Conservation (phyloP, 2,113 vertebrate genomes). For the Microtus richardsoni region DNA sequence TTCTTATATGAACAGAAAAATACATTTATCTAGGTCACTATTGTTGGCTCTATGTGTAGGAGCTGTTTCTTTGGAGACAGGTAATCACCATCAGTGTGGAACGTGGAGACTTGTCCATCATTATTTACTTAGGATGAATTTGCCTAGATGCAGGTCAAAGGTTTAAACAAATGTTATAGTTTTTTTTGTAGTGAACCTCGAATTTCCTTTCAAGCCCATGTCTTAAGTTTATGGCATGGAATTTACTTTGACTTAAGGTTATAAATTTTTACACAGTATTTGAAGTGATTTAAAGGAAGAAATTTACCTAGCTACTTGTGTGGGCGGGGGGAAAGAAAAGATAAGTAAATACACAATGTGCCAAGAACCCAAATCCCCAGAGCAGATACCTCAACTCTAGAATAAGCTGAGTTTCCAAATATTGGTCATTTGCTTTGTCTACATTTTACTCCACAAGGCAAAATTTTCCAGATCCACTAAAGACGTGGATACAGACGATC, state of each 20-base stretch:
- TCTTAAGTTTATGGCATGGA: slow-evolving; percentile 51
- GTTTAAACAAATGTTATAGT: slow-evolving; percentile 39
- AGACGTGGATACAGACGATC: not conserved
- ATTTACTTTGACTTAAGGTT: slow-evolving; percentile 59
- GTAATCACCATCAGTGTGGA: slow-evolving; percentile 21
- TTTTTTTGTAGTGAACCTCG: slow-evolving; percentile 50
- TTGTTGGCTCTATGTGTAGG: slow-evolving; percentile 14
- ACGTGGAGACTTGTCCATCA: not conserved
- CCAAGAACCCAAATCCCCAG: slow-evolving; percentile 33
- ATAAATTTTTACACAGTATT: slow-evolving; percentile 50
- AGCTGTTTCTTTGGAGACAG: slow-evolving; percentile 9
- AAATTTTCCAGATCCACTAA: slow-evolving; percentile 12
- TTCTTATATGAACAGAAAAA: slow-evolving; percentile 26
- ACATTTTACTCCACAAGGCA: not conserved
- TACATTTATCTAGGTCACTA: slow-evolving; percentile 51
- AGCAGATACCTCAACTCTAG: not conserved
- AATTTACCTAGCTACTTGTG: slow-evolving; percentile 42
- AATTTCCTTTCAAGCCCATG: not conserved
- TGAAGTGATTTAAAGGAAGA: slow-evolving; percentile 56
- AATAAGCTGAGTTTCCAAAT: not conserved
- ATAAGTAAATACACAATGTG: slow-evolving; percentile 9
- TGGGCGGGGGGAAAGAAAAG: not conserved
- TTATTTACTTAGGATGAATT: slow-evolving; percentile 45
- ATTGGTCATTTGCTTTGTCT: slow-evolving; percentile 4
- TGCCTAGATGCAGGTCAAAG: slow-evolving; percentile 35